These are phyloP conservation scores for Papilio glaucus DNA, from an alignment of 1,140 invertebrate genomes.

Conservation along the genomic window DNA sequence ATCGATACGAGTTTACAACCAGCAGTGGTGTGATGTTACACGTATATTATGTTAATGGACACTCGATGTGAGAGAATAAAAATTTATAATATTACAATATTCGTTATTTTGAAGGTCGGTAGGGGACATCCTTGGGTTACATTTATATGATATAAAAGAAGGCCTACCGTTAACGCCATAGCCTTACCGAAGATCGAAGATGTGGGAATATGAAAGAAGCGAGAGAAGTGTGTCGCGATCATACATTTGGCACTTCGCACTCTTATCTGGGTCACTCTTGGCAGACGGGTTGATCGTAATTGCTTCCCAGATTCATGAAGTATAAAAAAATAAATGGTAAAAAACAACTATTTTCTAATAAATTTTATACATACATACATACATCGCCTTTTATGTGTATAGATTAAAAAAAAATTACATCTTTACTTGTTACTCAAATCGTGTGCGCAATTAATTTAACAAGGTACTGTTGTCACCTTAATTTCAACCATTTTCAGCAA, in stretches of 20 bases:
- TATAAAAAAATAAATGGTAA: too few relatives aligned
- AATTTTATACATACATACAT: too few relatives aligned
- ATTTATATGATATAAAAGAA: background rate
- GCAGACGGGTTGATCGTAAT: too few relatives aligned
- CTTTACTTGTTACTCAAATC: background rate
- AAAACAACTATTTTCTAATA: too few relatives aligned
- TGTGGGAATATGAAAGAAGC: background rate
- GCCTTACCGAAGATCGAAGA: background rate
- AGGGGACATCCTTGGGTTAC: background rate
- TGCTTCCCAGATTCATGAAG: too few relatives aligned
- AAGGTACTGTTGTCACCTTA: conserved; percentile 11
- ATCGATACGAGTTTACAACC: conserved; percentile 41
- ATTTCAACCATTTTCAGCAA: conserved; percentile 27
- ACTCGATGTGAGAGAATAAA: conserved; percentile 12
- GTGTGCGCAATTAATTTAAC: conserved; percentile 19
- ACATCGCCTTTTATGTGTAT: too few relatives aligned
- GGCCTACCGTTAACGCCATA: background rate
- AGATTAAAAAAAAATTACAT: background rate
- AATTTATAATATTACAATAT: conserved; percentile 27
- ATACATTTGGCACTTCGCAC: background rate
- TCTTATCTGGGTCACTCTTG: background rate
- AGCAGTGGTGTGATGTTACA: conserved; percentile 12
- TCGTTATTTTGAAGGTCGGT: background rate
- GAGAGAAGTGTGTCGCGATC: background rate
- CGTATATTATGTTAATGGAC: conserved; percentile 18